A percentile compares a stretch with the other conserved stretches of the same genome.
These are phyloP conservation scores for Tragelaphus strepsiceros DNA, from an alignment of 2,113 vertebrate species.

Conservation along the genomic window DNA sequence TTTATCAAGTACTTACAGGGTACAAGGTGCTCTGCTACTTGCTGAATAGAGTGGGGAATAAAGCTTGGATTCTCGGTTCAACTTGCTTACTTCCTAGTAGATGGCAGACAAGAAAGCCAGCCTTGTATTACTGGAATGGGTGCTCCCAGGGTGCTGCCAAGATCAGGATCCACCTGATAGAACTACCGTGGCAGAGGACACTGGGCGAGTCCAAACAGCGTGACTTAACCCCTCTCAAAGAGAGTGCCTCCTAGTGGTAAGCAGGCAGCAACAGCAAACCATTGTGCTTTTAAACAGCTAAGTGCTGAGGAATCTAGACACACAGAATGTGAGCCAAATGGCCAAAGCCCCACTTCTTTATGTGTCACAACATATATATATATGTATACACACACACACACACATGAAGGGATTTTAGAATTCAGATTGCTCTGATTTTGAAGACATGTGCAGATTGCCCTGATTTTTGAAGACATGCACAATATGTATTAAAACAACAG, in stretches of 20 bases:
- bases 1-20: background rate
- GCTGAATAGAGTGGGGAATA: background rate
- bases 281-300: background rate
- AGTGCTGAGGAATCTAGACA: background rate
- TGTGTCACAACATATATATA: background rate
- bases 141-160: background rate
- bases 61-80: background rate
- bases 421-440: background rate
- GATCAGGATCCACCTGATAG: background rate
- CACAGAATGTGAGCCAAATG: background rate
- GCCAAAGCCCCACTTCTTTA: background rate
- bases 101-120: background rate
- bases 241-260: background rate
- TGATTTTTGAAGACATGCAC: background rate
- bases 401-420: background rate
- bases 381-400: background rate
- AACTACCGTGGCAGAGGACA: background rate
- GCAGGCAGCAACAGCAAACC: background rate
- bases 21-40: background rate
- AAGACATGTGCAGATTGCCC: background rate
- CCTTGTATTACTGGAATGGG: background rate
- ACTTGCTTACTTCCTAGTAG: background rate
- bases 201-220: background rate
- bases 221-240: background rate
- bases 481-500: background rate